phyloP scores from a whole-genome alignment of 2,113 vertebrate species.

The Leptobrachium ailaonicum region DNA sequence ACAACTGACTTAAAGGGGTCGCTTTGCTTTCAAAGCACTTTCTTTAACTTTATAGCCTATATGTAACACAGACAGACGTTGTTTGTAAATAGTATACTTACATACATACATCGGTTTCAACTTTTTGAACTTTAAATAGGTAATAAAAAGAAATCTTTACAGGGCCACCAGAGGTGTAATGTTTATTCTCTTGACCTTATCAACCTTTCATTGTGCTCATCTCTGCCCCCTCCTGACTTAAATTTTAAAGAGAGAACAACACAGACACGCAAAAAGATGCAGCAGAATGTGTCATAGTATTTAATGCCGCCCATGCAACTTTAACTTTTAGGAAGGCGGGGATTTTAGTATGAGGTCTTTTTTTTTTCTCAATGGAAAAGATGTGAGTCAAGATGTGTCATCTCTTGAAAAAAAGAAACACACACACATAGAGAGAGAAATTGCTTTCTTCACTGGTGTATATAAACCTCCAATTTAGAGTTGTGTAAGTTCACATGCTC shows the following conservation, averaged over 20 bases:
- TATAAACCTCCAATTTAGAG: constrained; percentile 50
- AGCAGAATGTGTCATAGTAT: constrained; percentile 47
- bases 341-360: constrained; percentile 44
- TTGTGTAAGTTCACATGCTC: constrained; percentile 42
- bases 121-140: too few species aligned
- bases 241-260: constrained; percentile 46
- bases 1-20: too few species aligned
- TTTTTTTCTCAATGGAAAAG: constrained; percentile 53
- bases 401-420: constrained; percentile 44
- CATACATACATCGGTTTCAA: too few species aligned
- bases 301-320: constrained; percentile 49
- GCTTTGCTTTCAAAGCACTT: too few species aligned
- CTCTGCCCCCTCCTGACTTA: constrained; percentile 15
- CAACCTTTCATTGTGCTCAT: constrained; percentile 27
- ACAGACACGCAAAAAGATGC: constrained; percentile 21
- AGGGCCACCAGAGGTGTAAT: background rate
- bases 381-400: constrained; percentile 52
- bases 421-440: constrained; percentile 31
- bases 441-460: constrained; percentile 40
- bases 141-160: too few species aligned
- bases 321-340: constrained; percentile 44
- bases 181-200: constrained; percentile 26
- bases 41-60: too few species aligned
- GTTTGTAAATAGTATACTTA: too few species aligned
- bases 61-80: too few species aligned